Conservation (phyloP, 2,797 vertebrate genomes). For the Hemitrygon akajei region DNA sequence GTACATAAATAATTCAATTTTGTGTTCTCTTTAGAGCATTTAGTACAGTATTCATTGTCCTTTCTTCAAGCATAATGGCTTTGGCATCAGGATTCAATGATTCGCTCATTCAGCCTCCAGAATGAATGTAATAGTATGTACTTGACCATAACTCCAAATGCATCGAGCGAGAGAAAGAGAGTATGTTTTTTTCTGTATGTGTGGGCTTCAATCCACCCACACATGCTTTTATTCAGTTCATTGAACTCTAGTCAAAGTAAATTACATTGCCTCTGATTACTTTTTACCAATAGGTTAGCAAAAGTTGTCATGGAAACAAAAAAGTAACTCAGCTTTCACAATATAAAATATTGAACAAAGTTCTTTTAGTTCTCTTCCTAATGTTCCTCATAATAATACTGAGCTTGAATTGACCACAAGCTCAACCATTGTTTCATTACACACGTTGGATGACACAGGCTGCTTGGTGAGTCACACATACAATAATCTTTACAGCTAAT, state of each 20-base stretch:
- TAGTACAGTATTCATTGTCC: not conserved
- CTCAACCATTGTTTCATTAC: not conserved
- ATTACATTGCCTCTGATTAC: conserved; percentile 17
- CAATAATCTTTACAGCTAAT: not conserved
- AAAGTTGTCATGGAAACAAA: not conserved
- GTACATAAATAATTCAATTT: not conserved
- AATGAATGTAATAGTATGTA: not conserved
- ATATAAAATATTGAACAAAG: not conserved
- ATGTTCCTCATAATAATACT: not conserved
- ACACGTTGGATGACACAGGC: not conserved
- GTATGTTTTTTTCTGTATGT: not conserved
- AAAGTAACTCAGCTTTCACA: not conserved
- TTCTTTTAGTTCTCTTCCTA: not conserved
- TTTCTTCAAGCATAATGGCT: not conserved
- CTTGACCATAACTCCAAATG: not conserved
- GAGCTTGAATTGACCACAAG: not conserved
- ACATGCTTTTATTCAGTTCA: conserved; percentile 1
- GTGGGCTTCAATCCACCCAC: conserved; percentile 15
- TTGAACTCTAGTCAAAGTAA: conserved; percentile 3
- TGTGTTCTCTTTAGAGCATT: not conserved
- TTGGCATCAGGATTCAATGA: not conserved
- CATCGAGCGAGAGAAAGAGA: not conserved
- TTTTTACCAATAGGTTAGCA: conserved; percentile 5
- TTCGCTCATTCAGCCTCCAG: not conserved
- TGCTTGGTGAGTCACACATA: not conserved